Percentiles rank a stretch among this genome's conserved stretches.
phyloP scores from a whole-genome alignment of 2,797 vertebrate species.

The Halcyon smyrnensis region DNA sequence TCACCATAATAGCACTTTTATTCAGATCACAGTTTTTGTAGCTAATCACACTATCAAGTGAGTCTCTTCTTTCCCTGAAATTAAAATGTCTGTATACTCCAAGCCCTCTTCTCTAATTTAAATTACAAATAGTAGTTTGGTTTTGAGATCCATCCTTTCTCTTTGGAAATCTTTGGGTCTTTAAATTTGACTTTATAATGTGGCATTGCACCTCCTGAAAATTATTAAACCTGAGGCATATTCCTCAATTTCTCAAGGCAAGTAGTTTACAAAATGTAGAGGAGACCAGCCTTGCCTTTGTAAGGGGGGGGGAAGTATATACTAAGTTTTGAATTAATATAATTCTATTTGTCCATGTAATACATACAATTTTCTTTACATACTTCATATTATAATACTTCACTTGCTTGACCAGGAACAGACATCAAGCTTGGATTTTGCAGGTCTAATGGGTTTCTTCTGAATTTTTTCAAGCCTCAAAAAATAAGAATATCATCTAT shows the following conservation, averaged over 20 bases:
- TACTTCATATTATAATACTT: background rate
- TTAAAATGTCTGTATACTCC: background rate
- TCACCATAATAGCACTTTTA: background rate
- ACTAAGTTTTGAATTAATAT: background rate
- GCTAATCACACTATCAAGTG: background rate
- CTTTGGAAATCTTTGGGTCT: background rate
- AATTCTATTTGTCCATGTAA: background rate
- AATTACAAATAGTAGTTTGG: background rate
- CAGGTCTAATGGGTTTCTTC: background rate
- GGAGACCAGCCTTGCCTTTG: background rate
- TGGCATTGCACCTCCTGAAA: background rate
- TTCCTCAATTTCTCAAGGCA: background rate
- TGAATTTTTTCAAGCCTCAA: background rate
- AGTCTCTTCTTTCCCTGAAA: background rate
- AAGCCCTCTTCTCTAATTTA: background rate
- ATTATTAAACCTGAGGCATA: background rate
- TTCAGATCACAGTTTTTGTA: background rate
- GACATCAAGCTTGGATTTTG: background rate
- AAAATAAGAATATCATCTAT: background rate
- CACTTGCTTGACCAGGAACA: background rate
- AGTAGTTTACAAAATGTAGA: background rate
- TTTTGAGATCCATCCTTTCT: background rate
- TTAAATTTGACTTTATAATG: background rate
- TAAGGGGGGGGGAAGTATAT: too few relatives aligned
- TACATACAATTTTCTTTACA: background rate